phyloP scores from a whole-genome alignment of 2,888 invertebrate species.

The Hybos culiciformis region DNA sequence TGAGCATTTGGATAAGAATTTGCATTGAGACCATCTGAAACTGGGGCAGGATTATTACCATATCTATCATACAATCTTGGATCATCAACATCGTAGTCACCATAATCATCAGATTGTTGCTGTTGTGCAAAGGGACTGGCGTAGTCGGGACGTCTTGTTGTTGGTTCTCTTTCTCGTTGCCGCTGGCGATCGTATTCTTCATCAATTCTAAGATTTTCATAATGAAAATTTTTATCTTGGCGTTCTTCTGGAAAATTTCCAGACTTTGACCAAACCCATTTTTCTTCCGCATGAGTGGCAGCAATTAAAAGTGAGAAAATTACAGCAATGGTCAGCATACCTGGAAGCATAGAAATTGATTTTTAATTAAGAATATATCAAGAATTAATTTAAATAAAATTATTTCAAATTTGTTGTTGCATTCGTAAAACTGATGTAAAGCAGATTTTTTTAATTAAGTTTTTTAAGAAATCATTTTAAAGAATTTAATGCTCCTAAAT shows the following conservation, averaged over 20 bases:
- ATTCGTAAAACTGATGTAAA: too few species aligned
- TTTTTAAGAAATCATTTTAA: too few species aligned
- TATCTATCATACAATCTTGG: constrained; percentile 19
- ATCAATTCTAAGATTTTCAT: constrained; percentile 9
- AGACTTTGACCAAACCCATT: constrained; percentile 28
- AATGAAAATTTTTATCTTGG: constrained; percentile 9
- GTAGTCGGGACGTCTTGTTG: constrained; percentile 24
- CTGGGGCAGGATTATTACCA: constrained; percentile 14
- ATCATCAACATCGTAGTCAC: constrained; percentile 22
- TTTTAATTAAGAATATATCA: neutral
- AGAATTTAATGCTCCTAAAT: too few species aligned
- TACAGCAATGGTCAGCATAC: neutral
- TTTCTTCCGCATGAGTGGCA: constrained; percentile 18
- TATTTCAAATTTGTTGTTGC: too few species aligned
- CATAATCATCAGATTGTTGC: constrained; percentile 11
- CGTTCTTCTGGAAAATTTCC: constrained; percentile 4
- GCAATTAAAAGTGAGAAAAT: neutral
- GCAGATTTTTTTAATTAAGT: too few species aligned
- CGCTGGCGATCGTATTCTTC: neutral
- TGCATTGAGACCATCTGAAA: constrained; percentile 16
- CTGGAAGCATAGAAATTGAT: neutral
- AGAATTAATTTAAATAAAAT: neutral
- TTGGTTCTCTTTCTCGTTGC: constrained; percentile 24
- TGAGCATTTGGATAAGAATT: constrained; percentile 8
- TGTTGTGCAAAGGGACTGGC: neutral